Conservation (phyloP, 1,140 invertebrate genomes). For the Teleopsis dalmanni region DNA sequence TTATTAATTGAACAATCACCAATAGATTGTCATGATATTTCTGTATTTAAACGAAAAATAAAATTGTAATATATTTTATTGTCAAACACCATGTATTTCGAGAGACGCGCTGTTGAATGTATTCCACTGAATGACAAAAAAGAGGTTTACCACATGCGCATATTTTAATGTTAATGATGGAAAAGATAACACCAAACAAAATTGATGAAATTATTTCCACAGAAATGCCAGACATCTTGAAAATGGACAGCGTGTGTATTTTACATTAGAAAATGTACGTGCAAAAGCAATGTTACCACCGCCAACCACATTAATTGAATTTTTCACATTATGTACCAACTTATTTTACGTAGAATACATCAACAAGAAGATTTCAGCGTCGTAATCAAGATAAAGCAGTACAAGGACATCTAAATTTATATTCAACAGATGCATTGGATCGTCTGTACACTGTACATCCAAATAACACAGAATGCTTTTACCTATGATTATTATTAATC, state of each 20-base stretch:
- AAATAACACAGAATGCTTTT: conserved; percentile 39
- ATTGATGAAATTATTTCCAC: no score
- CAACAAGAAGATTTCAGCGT: not conserved
- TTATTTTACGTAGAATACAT: not conserved
- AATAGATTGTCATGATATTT: not conserved
- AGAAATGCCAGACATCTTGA: no score
- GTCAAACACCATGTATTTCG: no score
- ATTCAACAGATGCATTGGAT: conserved; percentile 27
- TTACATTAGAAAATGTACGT: not conserved
- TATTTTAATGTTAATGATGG: no score
- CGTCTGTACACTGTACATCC: conserved; percentile 43
- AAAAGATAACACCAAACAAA: no score
- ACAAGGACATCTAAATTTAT: conserved; percentile 24
- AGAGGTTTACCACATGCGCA: no score
- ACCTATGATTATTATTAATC: conserved; percentile 39
- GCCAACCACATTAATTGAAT: not conserved
- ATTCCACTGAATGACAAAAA: no score
- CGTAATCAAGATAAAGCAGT: conserved; percentile 15
- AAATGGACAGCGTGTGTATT: no score
- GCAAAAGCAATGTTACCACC: not conserved
- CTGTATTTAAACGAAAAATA: no score
- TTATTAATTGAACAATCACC: conserved; percentile 30
- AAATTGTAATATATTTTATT: no score
- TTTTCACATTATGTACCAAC: not conserved
- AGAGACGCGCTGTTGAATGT: no score